Evolutionary conservation across 2,797 vertebrate genomes (phyloP).

Genomic region (Crenichthys baileyi): DNA sequence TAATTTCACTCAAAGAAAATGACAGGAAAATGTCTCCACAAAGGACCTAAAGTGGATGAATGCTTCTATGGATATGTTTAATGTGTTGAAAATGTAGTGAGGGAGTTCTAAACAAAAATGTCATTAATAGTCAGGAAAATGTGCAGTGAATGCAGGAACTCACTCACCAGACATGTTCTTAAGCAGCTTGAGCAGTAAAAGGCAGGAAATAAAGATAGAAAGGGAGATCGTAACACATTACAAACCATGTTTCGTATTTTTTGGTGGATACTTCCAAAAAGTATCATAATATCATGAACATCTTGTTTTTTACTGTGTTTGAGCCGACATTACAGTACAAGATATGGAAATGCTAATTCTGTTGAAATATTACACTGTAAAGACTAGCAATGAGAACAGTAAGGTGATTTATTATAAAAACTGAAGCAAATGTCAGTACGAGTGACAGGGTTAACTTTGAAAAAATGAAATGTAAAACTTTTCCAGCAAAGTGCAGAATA

Average conservation of each 20-base stretch:
- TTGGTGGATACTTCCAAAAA: not conserved
- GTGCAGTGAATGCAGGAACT: not conserved
- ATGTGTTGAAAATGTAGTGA: not conserved
- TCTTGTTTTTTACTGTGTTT: not conserved
- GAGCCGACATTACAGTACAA: not conserved
- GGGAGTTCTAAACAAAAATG: slow-evolving; percentile 8
- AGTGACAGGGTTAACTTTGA: slow-evolving; percentile 6
- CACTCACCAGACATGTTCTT: not conserved
- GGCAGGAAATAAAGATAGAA: not conserved
- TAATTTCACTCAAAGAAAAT: not conserved
- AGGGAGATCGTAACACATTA: not conserved
- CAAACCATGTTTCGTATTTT: not conserved
- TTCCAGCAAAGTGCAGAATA: slow-evolving; percentile 38
- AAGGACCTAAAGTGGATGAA: not conserved
- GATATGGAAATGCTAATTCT: not conserved
- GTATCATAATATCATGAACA: not conserved
- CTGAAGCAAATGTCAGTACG: slow-evolving; percentile 1
- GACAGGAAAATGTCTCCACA: slow-evolving; percentile 1
- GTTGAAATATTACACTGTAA: not conserved
- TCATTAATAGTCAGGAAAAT: not conserved
- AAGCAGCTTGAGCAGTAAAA: not conserved
- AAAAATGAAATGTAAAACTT: slow-evolving; percentile 23
- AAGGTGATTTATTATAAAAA: not conserved
- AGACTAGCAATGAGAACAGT: not conserved
- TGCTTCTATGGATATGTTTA: not conserved